phyloP scores from a whole-genome alignment of 1,140 invertebrate genomes.

The Streblospio benedicti region DNA sequence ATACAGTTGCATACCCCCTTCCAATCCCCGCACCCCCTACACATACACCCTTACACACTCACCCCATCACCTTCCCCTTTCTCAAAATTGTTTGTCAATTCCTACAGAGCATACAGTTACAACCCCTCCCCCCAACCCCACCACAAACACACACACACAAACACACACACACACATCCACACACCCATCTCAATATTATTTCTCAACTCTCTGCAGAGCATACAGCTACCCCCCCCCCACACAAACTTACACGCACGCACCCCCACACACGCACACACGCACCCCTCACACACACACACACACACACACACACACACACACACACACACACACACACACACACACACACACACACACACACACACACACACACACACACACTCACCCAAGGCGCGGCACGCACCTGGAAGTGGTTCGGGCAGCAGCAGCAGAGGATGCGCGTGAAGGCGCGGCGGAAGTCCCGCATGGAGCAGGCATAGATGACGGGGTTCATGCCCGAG shows the following conservation, averaged over 20 bases:
- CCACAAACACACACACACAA: slow-evolving; percentile 1
- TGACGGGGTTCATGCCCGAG: slow-evolving; percentile 87
- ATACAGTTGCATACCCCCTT: no score
- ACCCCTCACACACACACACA: slow-evolving; percentile 1
- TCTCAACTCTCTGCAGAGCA: not conserved
- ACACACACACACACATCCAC: slow-evolving; percentile 2
- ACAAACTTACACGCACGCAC: not conserved
- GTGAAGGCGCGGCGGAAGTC: slow-evolving; percentile 72
- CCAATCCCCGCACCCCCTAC: no score
- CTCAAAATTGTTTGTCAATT: no score
- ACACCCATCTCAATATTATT: not conserved
- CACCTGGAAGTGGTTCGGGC: not conserved
- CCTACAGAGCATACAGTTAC: not conserved
- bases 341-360: slow-evolving; percentile 14
- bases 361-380: slow-evolving; percentile 11
- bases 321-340: slow-evolving; percentile 4
- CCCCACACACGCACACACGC: not conserved
- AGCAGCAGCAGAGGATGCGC: slow-evolving; percentile 25
- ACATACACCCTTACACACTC: not conserved
- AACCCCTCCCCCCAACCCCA: not conserved
- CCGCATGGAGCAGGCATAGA: slow-evolving; percentile 91
- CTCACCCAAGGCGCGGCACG: not conserved
- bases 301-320: slow-evolving; percentile 4
- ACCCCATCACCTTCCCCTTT: no score
- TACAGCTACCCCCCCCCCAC: not conserved